Evolutionary conservation across 2,797 vertebrate species (phyloP).

Genomic region (Mus caroli): DNA sequence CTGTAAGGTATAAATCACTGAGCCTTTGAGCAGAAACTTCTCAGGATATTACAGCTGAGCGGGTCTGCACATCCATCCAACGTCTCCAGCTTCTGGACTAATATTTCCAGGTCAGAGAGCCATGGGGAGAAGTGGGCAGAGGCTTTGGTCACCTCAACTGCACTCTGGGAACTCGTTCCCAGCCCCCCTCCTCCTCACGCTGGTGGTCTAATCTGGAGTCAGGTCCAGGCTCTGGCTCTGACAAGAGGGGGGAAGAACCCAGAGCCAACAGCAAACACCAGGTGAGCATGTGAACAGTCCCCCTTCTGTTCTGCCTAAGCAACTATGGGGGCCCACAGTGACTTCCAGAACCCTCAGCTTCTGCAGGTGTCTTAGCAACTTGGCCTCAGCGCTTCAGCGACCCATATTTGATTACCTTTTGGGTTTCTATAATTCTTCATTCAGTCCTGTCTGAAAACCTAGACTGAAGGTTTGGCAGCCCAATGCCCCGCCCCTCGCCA

Average conservation of each 20-base stretch:
- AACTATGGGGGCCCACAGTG: constrained; percentile 55
- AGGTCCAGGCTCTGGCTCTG: constrained; percentile 64
- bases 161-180: constrained; percentile 62
- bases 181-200: constrained; percentile 25
- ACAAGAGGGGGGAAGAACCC: background rate
- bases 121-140: background rate
- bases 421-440: constrained; percentile 91
- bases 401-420: constrained; percentile 89
- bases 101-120: constrained; percentile 69
- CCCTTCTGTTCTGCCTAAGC: constrained; percentile 77
- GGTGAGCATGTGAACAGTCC: constrained; percentile 86
- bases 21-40: background rate
- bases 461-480: constrained; percentile 90
- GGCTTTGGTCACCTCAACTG: constrained; percentile 66
- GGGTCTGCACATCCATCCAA: background rate
- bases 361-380: constrained; percentile 89
- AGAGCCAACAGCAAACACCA: constrained; percentile 85
- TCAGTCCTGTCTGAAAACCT: constrained; percentile 91
- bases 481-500: constrained; percentile 87
- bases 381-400: constrained; percentile 83
- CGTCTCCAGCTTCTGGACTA: background rate
- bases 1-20: background rate
- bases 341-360: constrained; percentile 84
- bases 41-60: background rate
- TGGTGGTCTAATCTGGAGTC: constrained; percentile 81